These are phyloP conservation scores for Ceriagrion tenellum DNA, from an alignment of 2,888 invertebrate genomes.

Conservation along the genomic window DNA sequence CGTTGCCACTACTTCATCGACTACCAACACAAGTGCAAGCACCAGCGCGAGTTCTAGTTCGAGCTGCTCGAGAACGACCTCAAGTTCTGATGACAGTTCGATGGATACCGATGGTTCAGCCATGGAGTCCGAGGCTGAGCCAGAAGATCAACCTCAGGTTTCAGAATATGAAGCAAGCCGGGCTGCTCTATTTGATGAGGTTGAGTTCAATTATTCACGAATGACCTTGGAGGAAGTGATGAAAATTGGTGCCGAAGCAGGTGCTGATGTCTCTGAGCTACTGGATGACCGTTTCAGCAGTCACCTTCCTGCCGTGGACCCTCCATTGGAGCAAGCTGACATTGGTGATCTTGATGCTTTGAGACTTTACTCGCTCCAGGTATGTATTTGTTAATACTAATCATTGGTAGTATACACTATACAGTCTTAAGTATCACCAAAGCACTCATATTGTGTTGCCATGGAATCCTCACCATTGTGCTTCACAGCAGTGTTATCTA, in stretches of 20 bases:
- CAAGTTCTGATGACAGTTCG: neutral
- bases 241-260: conserved; percentile 40
- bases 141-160: neutral
- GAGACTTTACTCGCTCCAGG: conserved; percentile 58
- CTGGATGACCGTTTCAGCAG: conserved; percentile 48
- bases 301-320: conserved; percentile 43
- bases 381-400: neutral
- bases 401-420: too few relatives aligned
- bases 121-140: conserved; percentile 32
- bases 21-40: neutral
- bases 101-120: conserved; percentile 37
- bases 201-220: conserved; percentile 40
- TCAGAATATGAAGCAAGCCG: conserved; percentile 48
- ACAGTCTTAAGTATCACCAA: too few relatives aligned
- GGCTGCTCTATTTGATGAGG: conserved; percentile 39
- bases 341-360: conserved; percentile 47
- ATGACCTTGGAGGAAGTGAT: conserved; percentile 53
- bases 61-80: neutral
- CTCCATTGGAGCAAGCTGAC: conserved; percentile 44
- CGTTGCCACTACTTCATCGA: neutral
- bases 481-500: too few relatives aligned
- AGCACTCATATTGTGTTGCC: too few relatives aligned
- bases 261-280: neutral
- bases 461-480: too few relatives aligned
- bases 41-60: neutral